Evolutionary conservation across 2,113 vertebrate species (phyloP).

Genomic region (Callochromis pleurospilus): DNA sequence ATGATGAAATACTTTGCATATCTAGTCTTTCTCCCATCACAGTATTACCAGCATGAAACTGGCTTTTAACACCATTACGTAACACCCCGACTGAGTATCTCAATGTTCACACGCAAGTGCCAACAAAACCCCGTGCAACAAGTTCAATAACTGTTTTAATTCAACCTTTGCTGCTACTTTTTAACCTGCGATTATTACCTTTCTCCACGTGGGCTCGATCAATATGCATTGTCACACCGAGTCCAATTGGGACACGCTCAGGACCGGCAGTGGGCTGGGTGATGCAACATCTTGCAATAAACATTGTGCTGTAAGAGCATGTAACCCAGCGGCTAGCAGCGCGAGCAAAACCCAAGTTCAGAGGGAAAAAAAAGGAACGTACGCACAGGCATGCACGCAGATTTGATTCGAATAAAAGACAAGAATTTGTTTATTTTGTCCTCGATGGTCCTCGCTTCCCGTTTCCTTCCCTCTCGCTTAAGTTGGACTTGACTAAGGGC

Average conservation of each 20-base stretch:
- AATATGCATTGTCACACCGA: constrained; percentile 29
- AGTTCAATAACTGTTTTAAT: not conserved
- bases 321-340: not conserved
- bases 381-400: not conserved
- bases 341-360: not conserved
- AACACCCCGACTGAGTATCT: not conserved
- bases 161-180: not conserved
- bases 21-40: not conserved
- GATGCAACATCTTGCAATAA: constrained; percentile 51
- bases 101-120: not conserved
- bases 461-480: not conserved
- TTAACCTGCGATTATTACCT: not conserved
- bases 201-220: not conserved
- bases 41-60: not conserved
- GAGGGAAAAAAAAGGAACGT: not conserved
- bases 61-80: not conserved
- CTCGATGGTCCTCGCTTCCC: not conserved
- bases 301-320: constrained; percentile 19
- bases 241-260: not conserved
- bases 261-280: not conserved
- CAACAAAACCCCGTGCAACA: not conserved
- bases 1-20: not conserved
- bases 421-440: not conserved
- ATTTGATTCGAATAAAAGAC: not conserved
- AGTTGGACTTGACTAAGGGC: not conserved